Evolutionary conservation across 2,888 invertebrate genomes (phyloP).

Genomic region (Phragmatobia fuliginosa): DNA sequence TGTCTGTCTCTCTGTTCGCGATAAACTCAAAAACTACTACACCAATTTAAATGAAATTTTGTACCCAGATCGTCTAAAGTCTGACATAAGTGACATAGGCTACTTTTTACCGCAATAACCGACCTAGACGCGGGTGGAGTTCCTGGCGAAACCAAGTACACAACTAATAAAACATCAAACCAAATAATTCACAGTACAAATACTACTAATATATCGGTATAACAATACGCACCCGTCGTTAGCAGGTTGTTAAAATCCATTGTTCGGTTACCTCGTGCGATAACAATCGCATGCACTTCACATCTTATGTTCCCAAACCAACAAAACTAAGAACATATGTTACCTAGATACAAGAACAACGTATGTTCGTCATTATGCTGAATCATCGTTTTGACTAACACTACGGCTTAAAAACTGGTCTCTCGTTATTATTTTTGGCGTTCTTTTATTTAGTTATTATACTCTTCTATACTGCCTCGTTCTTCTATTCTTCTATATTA

Average conservation of each 20-base stretch:
- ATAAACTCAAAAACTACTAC: too few species aligned
- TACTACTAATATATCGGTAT: conserved; percentile 4
- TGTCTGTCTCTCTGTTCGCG: too few species aligned
- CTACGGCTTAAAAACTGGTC: neutral
- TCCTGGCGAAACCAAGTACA: too few species aligned
- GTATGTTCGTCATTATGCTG: neutral
- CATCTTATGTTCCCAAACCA: conserved; percentile 18
- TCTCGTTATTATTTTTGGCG: neutral
- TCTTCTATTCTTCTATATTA: too few species aligned
- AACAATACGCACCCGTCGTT: conserved; percentile 3
- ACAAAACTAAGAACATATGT: neutral
- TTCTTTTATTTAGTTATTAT: neutral
- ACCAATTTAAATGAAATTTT: too few species aligned
- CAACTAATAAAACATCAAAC: neutral
- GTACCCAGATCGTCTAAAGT: too few species aligned
- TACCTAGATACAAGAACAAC: neutral
- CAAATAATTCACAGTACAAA: neutral
- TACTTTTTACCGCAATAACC: too few species aligned
- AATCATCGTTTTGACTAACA: neutral
- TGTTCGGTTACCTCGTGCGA: neutral
- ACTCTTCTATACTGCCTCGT: neutral
- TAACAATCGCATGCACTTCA: conserved; percentile 5
- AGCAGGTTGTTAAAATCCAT: conserved; percentile 8
- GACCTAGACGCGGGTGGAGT: too few species aligned
- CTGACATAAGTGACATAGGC: too few species aligned